Conservation (phyloP, 2,888 invertebrate species). For the Carterocephalus palaemon region DNA sequence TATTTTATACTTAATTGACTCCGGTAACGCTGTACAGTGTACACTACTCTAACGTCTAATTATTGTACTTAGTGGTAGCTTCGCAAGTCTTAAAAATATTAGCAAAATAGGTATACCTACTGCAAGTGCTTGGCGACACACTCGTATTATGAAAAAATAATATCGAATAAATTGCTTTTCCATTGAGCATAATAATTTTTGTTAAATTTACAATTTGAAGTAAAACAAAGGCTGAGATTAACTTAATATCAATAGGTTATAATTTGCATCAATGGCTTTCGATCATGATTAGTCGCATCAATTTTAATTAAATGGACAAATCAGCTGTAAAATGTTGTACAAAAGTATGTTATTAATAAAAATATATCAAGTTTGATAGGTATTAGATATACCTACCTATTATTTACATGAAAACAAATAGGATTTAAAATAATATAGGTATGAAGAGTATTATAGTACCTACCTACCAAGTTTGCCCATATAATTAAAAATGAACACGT, state of each 20-base stretch:
- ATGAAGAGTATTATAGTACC: too few species aligned
- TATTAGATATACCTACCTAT: too few species aligned
- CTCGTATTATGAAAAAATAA: conserved; percentile 19
- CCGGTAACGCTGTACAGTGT: conserved; percentile 56
- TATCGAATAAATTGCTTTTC: conserved; percentile 59
- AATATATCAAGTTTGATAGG: too few species aligned
- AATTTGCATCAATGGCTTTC: not conserved
- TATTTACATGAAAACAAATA: too few species aligned
- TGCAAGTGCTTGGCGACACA: conserved; percentile 20
- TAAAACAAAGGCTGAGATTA: conserved; percentile 16
- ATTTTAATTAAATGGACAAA: too few species aligned
- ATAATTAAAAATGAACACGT: too few species aligned
- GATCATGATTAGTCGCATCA: not conserved
- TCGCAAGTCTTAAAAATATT: conserved; percentile 40
- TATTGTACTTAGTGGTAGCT: conserved; percentile 70
- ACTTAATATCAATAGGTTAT: not conserved
- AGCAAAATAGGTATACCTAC: conserved; percentile 29
- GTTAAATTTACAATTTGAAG: conserved; percentile 30
- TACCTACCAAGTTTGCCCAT: too few species aligned
- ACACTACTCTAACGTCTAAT: conserved; percentile 56
- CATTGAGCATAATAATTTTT: conserved; percentile 61
- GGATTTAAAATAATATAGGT: too few species aligned
- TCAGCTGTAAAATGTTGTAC: too few species aligned
- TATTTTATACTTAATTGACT: conserved; percentile 63
- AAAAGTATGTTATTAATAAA: too few species aligned